Base-by-base conservation (phyloP, 2,888 invertebrate genomes). In the Julus scanicus region DNA sequence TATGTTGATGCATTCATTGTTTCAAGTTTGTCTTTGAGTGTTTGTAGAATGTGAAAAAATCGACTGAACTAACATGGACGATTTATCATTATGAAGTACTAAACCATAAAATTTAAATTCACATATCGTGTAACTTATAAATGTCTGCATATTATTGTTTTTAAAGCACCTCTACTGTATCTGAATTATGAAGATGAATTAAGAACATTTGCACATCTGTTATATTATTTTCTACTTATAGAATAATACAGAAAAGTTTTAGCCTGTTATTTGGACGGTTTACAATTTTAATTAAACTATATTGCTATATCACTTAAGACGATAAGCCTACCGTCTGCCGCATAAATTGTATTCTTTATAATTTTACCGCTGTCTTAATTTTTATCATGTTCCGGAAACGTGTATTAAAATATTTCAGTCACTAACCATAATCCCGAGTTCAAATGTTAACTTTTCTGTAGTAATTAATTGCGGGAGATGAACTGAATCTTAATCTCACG, bases 401-500 rank as follows among this genome's bases (percentile, higher is more conserved):
- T 11, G 20, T 71, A 71, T 71, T 71, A 20, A 71, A n/a, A 71
- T 29, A 71, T 71, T 29, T 71, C 29, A 71, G 20, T 80, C 29
- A 11, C 80, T 29, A 80, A 4, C 37, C 3, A 9, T 80, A 80
- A 80, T 29, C 80, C 8, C 13, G 0, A 80, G 80, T 80, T 80
- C 80, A 80, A 80, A 20, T 80, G 80, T 80, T 80, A 80, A 80
- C 80, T 29, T 37, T 37, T 20, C 4, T 37, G 80, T 2, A 13
- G 80, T 80, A 80, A 80, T 80, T 80, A 80, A 80, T 80, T 80
- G 37, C 80, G 2, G 0, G 37, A 80, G 80, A 80, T 80, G 37
- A 80, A 20, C 80, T 80, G 20, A 5, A 20, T 80, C 80, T 80
- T 80, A 80, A 80, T 80, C 80, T 80, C 13, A n/a, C n/a, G 13